Base-by-base conservation (phyloP, 2,888 invertebrate species). In the Agelastica alni region DNA sequence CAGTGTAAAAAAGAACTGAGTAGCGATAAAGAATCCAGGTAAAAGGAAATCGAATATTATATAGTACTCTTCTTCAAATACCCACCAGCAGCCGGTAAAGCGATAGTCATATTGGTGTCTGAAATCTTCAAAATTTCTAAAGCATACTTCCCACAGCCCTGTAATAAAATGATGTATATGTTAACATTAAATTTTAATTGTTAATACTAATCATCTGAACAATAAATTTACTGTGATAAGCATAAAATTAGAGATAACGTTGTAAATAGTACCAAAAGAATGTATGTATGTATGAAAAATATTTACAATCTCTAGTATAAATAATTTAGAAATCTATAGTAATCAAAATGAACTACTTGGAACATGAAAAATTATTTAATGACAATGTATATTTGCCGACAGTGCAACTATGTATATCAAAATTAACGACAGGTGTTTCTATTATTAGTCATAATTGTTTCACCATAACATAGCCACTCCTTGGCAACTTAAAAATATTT, bases 61-160 rank as follows among this genome's bases (percentile, higher is more conserved):
- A 72, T 95, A 93, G 75, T 93, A 96, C 78, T 97, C 96, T 75
- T 95, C 96, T 77, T 96, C 93, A 71, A 96, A 95, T 56, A 97
- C 91, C 95, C 96, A 97, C 91, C 94, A 94, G 72, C 97, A 97
- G 0, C 93, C 93, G 10, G 81, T 83, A 68, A 93, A 93, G 46
- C 81, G 80, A 3, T 85, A 87, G 69, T 96, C 93, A 77, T 96
- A 96, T 56, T 86, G 84, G 62, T 89, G 87, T 64, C 89, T 88
- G 3, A 90, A 85, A 73, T 96, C 96, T 76, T 89, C 86, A 73
- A 94, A 95, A 36, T 89, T 83, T 66, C 87, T 83, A 68, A 97
- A 93, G 74, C 97, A 97, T 2, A 94, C 93, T 76, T 94, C 90
- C 97, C 97, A 97, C 26, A 97, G 80, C 20, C 97, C 97, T 87